Evolutionary conservation across 2,797 vertebrate genomes (phyloP).

Genomic region (Protonibea diacanthus): DNA sequence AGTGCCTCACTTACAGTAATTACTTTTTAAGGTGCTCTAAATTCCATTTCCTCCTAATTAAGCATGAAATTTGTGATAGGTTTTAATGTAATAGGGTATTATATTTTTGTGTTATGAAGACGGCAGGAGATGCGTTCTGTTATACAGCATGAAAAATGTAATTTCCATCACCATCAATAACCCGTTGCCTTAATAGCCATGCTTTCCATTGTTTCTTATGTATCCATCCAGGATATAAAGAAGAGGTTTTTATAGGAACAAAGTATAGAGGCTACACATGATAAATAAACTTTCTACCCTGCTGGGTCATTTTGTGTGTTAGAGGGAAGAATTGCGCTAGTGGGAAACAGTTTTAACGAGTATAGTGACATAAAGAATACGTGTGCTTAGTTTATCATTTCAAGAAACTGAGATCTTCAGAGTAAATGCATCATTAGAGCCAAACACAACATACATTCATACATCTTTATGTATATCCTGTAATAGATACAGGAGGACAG

Average conservation of each 20-base stretch:
- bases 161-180: conserved; percentile 47
- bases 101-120: conserved; percentile 13
- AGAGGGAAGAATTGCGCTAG: conserved; percentile 19
- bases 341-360: conserved; percentile 24
- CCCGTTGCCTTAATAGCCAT: conserved; percentile 26
- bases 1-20: conserved; percentile 34
- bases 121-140: conserved; percentile 38
- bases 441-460: conserved; percentile 9
- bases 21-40: conserved; percentile 32
- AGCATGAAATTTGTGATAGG: conserved; percentile 6
- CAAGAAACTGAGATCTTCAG: neutral
- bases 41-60: conserved; percentile 40
- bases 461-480: conserved; percentile 9
- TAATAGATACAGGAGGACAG: neutral
- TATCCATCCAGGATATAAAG: conserved; percentile 36
- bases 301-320: conserved; percentile 40
- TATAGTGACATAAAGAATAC: conserved; percentile 4
- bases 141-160: conserved; percentile 33
- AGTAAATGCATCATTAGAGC: conserved; percentile 29
- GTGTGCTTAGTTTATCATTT: conserved; percentile 18
- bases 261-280: conserved; percentile 12
- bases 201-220: conserved; percentile 38
- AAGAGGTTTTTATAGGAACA: conserved; percentile 35
- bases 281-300: conserved; percentile 45
- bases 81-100: conserved; percentile 26